phyloP scores from a whole-genome alignment of 2,888 invertebrate species.

The Ptilodon capucinus region DNA sequence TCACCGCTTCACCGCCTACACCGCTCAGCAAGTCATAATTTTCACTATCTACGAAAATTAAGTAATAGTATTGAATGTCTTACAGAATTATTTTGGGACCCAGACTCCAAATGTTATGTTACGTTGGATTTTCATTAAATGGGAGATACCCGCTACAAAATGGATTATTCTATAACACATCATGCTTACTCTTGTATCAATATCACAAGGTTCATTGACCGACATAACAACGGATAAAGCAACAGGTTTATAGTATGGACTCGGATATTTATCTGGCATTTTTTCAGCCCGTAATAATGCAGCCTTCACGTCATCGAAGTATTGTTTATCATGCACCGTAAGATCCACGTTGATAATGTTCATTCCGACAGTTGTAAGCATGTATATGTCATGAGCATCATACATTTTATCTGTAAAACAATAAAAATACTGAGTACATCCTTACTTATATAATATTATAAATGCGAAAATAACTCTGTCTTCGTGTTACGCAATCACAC shows the following conservation, averaged over 20 bases:
- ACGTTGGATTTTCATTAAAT: too few species aligned
- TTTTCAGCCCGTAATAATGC: constrained; percentile 13
- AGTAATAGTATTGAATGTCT: too few species aligned
- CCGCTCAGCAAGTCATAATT: too few species aligned
- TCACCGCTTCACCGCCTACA: too few species aligned
- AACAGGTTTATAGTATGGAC: constrained; percentile 27
- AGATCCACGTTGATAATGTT: constrained; percentile 45
- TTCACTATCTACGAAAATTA: too few species aligned
- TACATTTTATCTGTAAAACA: background rate
- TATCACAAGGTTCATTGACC: constrained; percentile 15
- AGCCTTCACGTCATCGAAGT: constrained; percentile 19
- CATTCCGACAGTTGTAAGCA: constrained; percentile 27
- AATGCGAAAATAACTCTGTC: too few species aligned
- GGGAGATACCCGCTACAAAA: too few species aligned
- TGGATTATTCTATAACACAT: too few species aligned
- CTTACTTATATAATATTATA: too few species aligned
- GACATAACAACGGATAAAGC: constrained; percentile 37
- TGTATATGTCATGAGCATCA: constrained; percentile 11
- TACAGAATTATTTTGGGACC: too few species aligned
- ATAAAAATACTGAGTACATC: background rate
- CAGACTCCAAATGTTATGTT: too few species aligned
- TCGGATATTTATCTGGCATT: constrained; percentile 16
- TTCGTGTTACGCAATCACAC: too few species aligned
- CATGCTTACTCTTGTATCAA: constrained; percentile 33
- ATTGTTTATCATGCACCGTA: constrained; percentile 24